Conservation (phyloP, 2,888 invertebrate species). For the Erebia epiphron region DNA sequence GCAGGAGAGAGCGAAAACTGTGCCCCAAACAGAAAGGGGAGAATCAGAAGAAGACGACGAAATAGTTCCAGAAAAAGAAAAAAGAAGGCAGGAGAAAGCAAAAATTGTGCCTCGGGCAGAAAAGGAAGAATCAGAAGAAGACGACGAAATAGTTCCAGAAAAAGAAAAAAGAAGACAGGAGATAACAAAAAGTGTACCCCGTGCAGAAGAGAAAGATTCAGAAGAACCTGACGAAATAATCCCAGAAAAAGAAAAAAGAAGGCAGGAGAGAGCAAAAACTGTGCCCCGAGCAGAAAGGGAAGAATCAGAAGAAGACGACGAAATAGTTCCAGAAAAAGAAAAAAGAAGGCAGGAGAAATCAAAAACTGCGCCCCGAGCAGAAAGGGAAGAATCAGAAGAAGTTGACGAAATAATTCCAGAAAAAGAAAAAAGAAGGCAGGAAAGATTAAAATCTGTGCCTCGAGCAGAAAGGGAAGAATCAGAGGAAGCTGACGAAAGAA, state of each 20-base stretch:
- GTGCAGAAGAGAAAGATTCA: background rate
- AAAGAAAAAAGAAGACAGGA: conserved; percentile 9
- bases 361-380: background rate
- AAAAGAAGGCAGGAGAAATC: too few relatives aligned
- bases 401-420: too few relatives aligned
- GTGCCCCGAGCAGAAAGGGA: background rate
- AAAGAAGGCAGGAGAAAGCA: too few relatives aligned
- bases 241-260: conserved; percentile 11
- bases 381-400: conserved; percentile 20
- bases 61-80: conserved; percentile 11
- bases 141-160: background rate
- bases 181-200: background rate
- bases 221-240: background rate
- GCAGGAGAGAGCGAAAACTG: background rate
- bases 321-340: too few relatives aligned
- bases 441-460: too few relatives aligned
- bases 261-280: background rate
- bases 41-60: conserved; percentile 29
- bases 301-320: background rate
- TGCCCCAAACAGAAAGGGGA: conserved; percentile 1
- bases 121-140: too few relatives aligned
- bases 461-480: too few relatives aligned
- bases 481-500: too few relatives aligned
- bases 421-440: too few relatives aligned
- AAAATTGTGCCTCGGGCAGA: too few relatives aligned